phyloP scores from a whole-genome alignment of 2,888 invertebrate species.

The Agrenia bidenticulata region DNA sequence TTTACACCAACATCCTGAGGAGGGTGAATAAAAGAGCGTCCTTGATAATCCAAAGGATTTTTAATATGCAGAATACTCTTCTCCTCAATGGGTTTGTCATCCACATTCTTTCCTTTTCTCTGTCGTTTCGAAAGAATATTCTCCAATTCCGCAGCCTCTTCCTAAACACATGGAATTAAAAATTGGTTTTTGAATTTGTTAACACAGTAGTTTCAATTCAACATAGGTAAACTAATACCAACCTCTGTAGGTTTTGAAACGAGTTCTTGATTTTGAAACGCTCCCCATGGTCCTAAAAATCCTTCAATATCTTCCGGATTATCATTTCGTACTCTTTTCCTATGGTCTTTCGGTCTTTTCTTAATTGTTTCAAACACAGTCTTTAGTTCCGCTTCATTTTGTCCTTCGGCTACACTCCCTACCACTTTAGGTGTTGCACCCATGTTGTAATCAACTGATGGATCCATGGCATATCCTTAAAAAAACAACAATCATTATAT shows the following conservation, averaged over 20 bases:
- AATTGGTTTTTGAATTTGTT: neutral
- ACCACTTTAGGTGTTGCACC: conserved; percentile 39
- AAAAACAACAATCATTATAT: neutral
- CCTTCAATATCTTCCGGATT: conserved; percentile 90
- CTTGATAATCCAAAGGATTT: conserved; percentile 93
- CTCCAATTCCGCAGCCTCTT: conserved; percentile 90
- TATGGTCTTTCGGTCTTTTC: conserved; percentile 70
- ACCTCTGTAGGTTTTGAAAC: conserved; percentile 84
- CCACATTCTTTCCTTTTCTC: conserved; percentile 79
- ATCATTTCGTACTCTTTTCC: conserved; percentile 84
- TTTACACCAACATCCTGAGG: conserved; percentile 92
- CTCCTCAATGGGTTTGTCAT: conserved; percentile 91
- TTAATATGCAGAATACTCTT: conserved; percentile 92
- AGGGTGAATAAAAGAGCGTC: conserved; percentile 87
- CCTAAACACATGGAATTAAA: conserved; percentile 57
- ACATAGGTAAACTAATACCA: conserved; percentile 29
- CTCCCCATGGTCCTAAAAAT: conserved; percentile 97
- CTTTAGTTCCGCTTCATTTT: conserved; percentile 73
- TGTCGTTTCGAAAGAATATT: conserved; percentile 90
- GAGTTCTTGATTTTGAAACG: conserved; percentile 83
- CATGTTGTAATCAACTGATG: conserved; percentile 70
- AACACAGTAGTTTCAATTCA: neutral
- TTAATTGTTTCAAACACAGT: conserved; percentile 87
- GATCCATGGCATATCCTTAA: conserved; percentile 85
- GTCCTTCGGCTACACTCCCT: conserved; percentile 53